These are phyloP conservation scores for Apoda limacodes DNA, from an alignment of 2,888 invertebrate genomes.

Conservation along the genomic window DNA sequence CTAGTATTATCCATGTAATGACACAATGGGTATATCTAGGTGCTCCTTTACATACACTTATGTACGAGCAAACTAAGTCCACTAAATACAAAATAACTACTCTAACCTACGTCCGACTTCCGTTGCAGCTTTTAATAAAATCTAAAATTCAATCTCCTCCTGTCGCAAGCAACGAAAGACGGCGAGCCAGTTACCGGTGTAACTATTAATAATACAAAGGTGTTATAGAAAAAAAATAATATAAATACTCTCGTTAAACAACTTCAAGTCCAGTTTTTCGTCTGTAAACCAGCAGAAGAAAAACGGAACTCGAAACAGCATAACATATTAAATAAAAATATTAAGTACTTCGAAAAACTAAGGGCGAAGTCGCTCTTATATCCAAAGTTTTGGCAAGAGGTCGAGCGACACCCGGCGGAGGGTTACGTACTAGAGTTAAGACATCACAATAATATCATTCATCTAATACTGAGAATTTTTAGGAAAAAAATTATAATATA, in stretches of 20 bases:
- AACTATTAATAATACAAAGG: constrained; percentile 33
- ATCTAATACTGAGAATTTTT: constrained; percentile 57
- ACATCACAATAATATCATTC: constrained; percentile 55
- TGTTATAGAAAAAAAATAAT: constrained; percentile 33
- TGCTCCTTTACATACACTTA: constrained; percentile 53
- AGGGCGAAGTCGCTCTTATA: constrained; percentile 26
- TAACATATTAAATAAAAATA: constrained; percentile 32
- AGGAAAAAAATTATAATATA: constrained; percentile 52
- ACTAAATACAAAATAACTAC: constrained; percentile 51
- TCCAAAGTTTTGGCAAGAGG: constrained; percentile 50
- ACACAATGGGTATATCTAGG: constrained; percentile 57
- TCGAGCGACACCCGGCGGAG: constrained; percentile 37
- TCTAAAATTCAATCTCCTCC: constrained; percentile 20
- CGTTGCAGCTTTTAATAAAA: too few species aligned
- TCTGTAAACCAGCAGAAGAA: constrained; percentile 19
- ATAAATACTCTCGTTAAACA: constrained; percentile 24
- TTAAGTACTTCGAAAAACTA: constrained; percentile 45
- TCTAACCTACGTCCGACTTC: constrained; percentile 39
- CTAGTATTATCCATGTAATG: constrained; percentile 66
- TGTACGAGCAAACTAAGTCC: constrained; percentile 50
- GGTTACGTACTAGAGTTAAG: constrained; percentile 29
- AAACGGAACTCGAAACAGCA: constrained; percentile 9
- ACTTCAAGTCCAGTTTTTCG: constrained; percentile 11
- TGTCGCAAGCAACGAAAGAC: constrained; percentile 25
- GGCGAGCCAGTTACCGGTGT: constrained; percentile 42